Conservation (phyloP, 2,113 vertebrate genomes). For the Pungitius pungitius region DNA sequence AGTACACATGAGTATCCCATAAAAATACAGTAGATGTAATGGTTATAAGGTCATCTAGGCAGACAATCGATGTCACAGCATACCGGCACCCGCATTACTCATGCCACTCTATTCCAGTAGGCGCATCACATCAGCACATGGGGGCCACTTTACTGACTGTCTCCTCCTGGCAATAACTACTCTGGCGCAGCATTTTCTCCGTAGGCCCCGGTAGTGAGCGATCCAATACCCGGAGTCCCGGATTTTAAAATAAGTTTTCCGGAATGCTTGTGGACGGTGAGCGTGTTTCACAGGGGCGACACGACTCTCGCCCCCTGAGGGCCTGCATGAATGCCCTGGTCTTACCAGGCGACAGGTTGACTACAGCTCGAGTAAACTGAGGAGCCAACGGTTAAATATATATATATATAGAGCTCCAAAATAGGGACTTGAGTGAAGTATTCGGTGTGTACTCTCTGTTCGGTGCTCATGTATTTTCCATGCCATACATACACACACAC, state of each 20-base stretch:
- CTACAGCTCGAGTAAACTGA: slow-evolving; percentile 70
- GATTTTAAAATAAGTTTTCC: slow-evolving; percentile 53
- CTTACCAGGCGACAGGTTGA: slow-evolving; percentile 69
- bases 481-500: too few species aligned
- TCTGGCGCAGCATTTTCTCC: slow-evolving; percentile 18
- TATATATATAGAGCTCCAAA: slow-evolving; percentile 68
- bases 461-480: too few species aligned
- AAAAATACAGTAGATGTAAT: slow-evolving; percentile 8
- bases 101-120: slow-evolving; percentile 47
- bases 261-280: slow-evolving; percentile 39
- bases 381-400: slow-evolving; percentile 70
- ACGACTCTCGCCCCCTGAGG: slow-evolving; percentile 22
- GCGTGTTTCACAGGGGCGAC: slow-evolving; percentile 43
- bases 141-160: slow-evolving; percentile 30
- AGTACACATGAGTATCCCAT: neutral
- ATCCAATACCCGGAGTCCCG: slow-evolving; percentile 17
- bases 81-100: slow-evolving; percentile 45
- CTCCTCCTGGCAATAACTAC: slow-evolving; percentile 27
- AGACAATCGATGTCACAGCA: slow-evolving; percentile 31
- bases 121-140: slow-evolving; percentile 53
- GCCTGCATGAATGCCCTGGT: slow-evolving; percentile 36
- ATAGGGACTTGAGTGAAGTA: slow-evolving; percentile 19
- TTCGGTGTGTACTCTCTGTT: neutral
- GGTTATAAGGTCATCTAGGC: slow-evolving; percentile 7
- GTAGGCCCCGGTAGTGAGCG: neutral